Conservation (phyloP, 2,113 vertebrate genomes). For the Rhinolophus ferrumequinum region DNA sequence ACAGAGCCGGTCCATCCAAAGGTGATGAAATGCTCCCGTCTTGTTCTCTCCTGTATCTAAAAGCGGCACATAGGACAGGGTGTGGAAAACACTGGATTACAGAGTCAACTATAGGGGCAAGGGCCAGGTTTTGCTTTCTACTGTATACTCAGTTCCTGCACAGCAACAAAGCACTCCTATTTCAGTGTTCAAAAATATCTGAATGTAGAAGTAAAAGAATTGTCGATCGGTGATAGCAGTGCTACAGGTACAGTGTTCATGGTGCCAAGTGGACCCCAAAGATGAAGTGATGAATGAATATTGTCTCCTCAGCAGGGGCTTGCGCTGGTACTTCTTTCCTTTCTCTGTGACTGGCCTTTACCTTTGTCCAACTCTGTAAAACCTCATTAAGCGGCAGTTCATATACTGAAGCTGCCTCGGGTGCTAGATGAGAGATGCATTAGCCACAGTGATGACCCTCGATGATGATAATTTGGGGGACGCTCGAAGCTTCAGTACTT, state of each 20-base stretch:
- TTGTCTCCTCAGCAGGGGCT: not conserved
- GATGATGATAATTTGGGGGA: not conserved
- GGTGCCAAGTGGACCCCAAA: not conserved
- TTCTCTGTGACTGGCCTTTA: not conserved
- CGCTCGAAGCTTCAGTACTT: not conserved
- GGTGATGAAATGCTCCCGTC: constrained; percentile 52
- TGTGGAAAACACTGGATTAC: constrained; percentile 78
- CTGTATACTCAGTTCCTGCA: constrained; percentile 78
- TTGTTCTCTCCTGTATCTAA: not conserved
- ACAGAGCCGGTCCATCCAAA: constrained; percentile 80
- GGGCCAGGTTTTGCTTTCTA: not conserved
- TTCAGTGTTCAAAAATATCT: not conserved
- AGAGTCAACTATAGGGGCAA: not conserved
- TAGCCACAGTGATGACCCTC: not conserved
- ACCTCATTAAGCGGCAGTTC: not conserved
- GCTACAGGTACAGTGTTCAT: not conserved
- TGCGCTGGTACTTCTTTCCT: not conserved
- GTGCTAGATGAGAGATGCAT: not conserved
- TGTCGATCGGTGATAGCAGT: not conserved
- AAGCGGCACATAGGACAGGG: constrained; percentile 68
- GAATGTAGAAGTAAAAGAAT: not conserved
- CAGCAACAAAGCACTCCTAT: not conserved
- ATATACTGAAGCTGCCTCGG: not conserved
- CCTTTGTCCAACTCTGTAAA: not conserved
- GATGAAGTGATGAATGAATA: not conserved